Conservation (phyloP, 30 jellyfish, hydroid and myxozoan genomes). For the Haliclystus octoradiatus region DNA sequence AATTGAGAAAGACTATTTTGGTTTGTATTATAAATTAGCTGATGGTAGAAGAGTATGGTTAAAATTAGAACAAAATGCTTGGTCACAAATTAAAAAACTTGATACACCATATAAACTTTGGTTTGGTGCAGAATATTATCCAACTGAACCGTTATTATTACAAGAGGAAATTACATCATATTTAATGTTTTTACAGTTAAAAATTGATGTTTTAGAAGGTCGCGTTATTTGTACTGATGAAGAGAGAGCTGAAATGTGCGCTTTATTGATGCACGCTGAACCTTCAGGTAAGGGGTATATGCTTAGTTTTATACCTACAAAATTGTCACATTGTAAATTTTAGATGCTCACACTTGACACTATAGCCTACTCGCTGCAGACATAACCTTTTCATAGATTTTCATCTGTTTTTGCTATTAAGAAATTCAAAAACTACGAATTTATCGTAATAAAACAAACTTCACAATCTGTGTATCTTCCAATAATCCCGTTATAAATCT, state of each 20-base stretch:
- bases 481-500: no score
- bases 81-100: conserved; percentile 78
- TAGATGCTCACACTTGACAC: conserved; percentile 58
- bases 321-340: conserved; percentile 9
- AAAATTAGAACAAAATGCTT: conserved; percentile 29
- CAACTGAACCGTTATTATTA: conserved; percentile 46
- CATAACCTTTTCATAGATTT: no score
- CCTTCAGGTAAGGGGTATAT: not conserved
- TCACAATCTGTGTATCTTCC: no score
- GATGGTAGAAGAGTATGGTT: conserved; percentile 66
- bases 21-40: conserved; percentile 49
- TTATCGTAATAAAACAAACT: no score
- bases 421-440: no score
- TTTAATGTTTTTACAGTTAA: conserved; percentile 66
- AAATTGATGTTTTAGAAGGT: conserved; percentile 65
- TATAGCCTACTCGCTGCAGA: no score
- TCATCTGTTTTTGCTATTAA: no score
- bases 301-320: not conserved
- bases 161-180: conserved; percentile 82
- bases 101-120: conserved; percentile 79
- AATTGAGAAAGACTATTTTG: conserved; percentile 86
- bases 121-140: conserved; percentile 80
- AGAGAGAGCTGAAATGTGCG: conserved; percentile 66
- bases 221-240: conserved; percentile 41
- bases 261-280: conserved; percentile 77